Base-by-base conservation (phyloP, 23 tunicate species). In the Halocynthia roretzi region DNA sequence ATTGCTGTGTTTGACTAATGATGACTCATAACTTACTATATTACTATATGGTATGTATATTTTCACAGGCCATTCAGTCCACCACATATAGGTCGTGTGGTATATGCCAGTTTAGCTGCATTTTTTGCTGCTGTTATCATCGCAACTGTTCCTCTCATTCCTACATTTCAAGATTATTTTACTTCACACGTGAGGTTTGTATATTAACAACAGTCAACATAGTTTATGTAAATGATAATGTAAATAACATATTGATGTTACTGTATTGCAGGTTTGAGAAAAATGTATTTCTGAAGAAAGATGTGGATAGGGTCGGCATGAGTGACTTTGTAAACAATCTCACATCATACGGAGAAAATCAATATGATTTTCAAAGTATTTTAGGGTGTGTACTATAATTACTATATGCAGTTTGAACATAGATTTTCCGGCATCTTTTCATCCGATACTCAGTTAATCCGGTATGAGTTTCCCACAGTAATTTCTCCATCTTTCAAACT, bases 181-280 rank as follows among this genome's bases (percentile, higher is more conserved):
- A 65, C 31, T 8, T 65, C 70, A 65, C 19, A 65, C 19, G 70
- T 65, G 10, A 65, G 31, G 70, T 65, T 9, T 20, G 70, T 65
- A 15, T 65, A 65, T 20, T 65, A 65, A 10, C 17, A 31, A 31
- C 44, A 31, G 44, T 31, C 44, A 31, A 31, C 44, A 31, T 31
- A 31, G 44, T 31, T 31, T 31, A 31, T 31, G 44, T 31, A 31
- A 31, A 31, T 31, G 4, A 31, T 31, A 31, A 31, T n/a, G n/a
- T n/a, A n/a, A n/a, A n/a, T n/a, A n/a, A n/a, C n/a, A n/a, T n/a
- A n/a, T n/a, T n/a, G n/a, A n/a, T n/a, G 44, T 31, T 31, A 31
- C 44, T 0, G 4, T 31, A 4, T 31, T 31, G 44, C 70, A 65
- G 70, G 19, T 65, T 65, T 6, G 22, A 9, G 10, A 65, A 65